These are phyloP conservation scores for Kryptopterus vitreolus DNA, from an alignment of 2,797 vertebrate genomes.

Conservation along the genomic window DNA sequence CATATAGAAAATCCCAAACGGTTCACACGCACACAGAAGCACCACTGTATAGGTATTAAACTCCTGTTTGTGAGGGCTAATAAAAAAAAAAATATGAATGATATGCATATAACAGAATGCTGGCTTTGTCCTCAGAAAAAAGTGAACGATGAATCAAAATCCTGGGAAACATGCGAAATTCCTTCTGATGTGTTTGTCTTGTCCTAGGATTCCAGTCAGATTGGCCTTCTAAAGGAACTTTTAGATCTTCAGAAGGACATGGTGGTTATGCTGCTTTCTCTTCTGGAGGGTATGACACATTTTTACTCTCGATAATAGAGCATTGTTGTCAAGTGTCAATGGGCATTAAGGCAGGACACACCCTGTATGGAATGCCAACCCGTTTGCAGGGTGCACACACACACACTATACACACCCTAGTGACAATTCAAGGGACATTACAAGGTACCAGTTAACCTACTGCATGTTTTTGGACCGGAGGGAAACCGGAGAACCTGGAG, in stretches of 20 bases:
- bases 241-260: conserved; percentile 96
- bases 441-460: no score
- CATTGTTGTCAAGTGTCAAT: neutral
- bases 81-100: neutral
- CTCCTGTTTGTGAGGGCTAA: neutral
- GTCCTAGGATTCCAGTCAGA: conserved; percentile 90
- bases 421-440: no score
- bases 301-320: neutral
- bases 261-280: conserved; percentile 95
- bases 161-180: neutral
- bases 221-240: conserved; percentile 90
- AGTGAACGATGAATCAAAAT: neutral
- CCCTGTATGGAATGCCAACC: no score
- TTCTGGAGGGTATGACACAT: conserved; percentile 82
- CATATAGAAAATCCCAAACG: no score
- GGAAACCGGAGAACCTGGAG: no score
- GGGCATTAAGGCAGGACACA: no score
- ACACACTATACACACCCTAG: no score
- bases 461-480: no score
- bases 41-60: neutral
- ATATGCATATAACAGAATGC: conserved; percentile 9
- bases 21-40: no score
- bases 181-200: conserved; percentile 34
- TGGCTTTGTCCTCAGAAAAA: neutral
- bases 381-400: no score